Base-by-base conservation (phyloP, 1,140 invertebrate genomes). In the Rhyzopertha dominica region DNA sequence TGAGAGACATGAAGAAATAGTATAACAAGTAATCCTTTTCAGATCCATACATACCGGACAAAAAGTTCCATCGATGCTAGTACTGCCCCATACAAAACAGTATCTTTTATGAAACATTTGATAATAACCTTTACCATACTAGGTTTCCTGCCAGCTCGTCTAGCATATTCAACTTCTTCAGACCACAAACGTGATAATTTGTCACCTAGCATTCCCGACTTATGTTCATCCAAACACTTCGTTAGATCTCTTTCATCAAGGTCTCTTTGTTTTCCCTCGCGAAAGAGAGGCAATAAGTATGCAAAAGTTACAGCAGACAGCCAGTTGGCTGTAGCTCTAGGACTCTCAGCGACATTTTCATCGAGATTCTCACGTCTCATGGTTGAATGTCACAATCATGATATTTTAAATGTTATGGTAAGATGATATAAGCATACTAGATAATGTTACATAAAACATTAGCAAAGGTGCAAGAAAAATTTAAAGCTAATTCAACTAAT, bases 71-170 rank as follows among this genome's bases (percentile, higher is more conserved):
- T 60, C 12, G 66, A 7, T 14, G 61, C 61, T 42, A 67, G 44
- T 3, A 62, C 36, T 4, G 65, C 17, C 4, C 69, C 72, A 45
- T 62, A 58, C 1, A 66, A 12, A 2, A 67, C 23, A 28, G 70
- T 57, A 8, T 62, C 53, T 32, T 23, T 49, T 1, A 59, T 61
- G 51, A 74, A 74, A 36, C 61, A 68, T 42, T 47, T 58, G 1
- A 63, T 20, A 2, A 73, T 44, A 8, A 66, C 65, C 39, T 47
- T 61, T 3, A 61, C 43, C 20, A 74, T 58, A 49, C 63, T 70
- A 5, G 73, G 69, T 32, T 19, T 41, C 45, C 51, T 41, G 7
- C 38, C 23, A 22, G 43, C 22, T 23, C 49, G 34, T 19, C 45
- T 41, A n/a, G 59, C 51, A 5, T 46, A 45, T 12, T 54, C 42